Conservation (phyloP, 1,140 invertebrate genomes). For the Chlorops oryzae region DNA sequence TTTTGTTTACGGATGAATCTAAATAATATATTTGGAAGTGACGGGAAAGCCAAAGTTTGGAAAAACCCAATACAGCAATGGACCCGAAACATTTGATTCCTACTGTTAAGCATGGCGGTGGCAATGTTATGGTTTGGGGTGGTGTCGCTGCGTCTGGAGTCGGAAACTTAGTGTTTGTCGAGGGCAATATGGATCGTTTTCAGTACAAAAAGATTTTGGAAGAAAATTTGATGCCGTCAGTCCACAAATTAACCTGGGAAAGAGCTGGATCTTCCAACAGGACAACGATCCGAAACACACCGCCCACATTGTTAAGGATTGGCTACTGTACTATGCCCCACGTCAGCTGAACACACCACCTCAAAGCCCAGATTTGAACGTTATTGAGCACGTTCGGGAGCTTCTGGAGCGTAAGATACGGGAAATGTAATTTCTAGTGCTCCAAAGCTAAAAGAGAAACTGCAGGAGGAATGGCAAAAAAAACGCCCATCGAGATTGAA, state of each 20-base stretch:
- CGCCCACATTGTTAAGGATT: constrained; percentile 20
- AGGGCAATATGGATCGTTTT: constrained; percentile 17
- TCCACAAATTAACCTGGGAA: constrained; percentile 15
- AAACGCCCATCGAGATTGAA: constrained; percentile 9
- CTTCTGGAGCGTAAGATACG: constrained; percentile 16
- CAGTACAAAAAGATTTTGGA: constrained; percentile 19
- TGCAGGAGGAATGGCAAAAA: constrained; percentile 10
- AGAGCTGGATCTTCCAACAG: constrained; percentile 15
- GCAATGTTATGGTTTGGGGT: constrained; percentile 39
- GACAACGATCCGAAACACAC: too few relatives aligned
- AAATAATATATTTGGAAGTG: too few relatives aligned
- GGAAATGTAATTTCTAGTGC: constrained; percentile 14
- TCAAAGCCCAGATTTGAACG: constrained; percentile 36
- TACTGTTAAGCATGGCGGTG: constrained; percentile 44
- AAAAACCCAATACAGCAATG: constrained; percentile 14
- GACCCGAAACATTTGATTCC: constrained; percentile 19
- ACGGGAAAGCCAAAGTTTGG: too few relatives aligned
- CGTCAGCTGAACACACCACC: constrained; percentile 27
- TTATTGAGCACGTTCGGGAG: constrained; percentile 34
- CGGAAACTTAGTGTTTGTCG: constrained; percentile 25
- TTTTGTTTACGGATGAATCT: constrained; percentile 28
- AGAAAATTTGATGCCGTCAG: constrained; percentile 19
- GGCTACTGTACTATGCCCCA: constrained; percentile 20
- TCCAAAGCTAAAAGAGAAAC: constrained; percentile 6
- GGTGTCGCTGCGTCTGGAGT: constrained; percentile 28